phyloP scores from a whole-genome alignment of 1,140 invertebrate genomes.

The Zaprionus vittiger region DNA sequence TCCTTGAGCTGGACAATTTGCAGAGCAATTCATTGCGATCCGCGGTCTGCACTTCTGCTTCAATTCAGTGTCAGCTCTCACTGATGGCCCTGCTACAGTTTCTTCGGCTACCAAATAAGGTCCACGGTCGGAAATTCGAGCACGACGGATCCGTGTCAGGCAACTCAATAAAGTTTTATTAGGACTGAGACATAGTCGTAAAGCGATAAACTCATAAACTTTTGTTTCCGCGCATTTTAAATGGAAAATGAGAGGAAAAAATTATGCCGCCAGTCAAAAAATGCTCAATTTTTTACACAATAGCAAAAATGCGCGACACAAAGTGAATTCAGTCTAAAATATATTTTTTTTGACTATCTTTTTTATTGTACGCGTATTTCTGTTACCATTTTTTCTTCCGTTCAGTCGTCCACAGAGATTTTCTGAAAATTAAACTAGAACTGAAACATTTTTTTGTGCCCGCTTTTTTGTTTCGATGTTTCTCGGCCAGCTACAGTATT shows the following conservation, averaged over 20 bases:
- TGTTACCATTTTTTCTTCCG: slow-evolving; percentile 73
- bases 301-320: slow-evolving; percentile 70
- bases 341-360: slow-evolving; percentile 61
- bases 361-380: slow-evolving; percentile 69
- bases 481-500: slow-evolving; percentile 40
- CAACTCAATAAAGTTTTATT: slow-evolving; percentile 78
- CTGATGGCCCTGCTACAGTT: slow-evolving; percentile 67
- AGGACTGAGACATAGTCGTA: slow-evolving; percentile 56
- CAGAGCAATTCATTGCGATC: slow-evolving; percentile 25
- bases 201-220: slow-evolving; percentile 79
- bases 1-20: slow-evolving; percentile 56
- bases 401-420: slow-evolving; percentile 50
- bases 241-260: slow-evolving; percentile 73
- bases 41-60: background rate
- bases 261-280: slow-evolving; percentile 73
- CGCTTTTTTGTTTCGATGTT: slow-evolving; percentile 63
- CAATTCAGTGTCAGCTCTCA: slow-evolving; percentile 1
- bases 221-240: slow-evolving; percentile 70
- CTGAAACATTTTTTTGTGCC: slow-evolving; percentile 77
- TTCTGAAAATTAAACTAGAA: slow-evolving; percentile 79
- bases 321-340: slow-evolving; percentile 70
- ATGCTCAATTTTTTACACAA: slow-evolving; percentile 80
- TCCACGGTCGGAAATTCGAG: slow-evolving; percentile 69
- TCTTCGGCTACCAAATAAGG: slow-evolving; percentile 72
- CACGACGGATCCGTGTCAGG: slow-evolving; percentile 40